Base-by-base conservation (phyloP, 2,888 invertebrate species). In the Meiosimyza platycephala region DNA sequence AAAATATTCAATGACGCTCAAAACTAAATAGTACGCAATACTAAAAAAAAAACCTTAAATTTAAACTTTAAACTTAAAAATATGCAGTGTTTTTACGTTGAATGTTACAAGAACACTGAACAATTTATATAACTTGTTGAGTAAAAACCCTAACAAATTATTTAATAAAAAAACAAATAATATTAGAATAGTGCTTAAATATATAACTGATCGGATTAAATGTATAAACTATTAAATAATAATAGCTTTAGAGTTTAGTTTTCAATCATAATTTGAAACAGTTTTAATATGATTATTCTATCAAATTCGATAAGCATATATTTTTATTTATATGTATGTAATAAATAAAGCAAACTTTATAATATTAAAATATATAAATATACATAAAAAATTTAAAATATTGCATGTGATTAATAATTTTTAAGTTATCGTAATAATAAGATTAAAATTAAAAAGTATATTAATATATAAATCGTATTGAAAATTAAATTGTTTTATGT, bases 331-430 rank as follows among this genome's bases (percentile, higher is more conserved):
- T 33, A 65, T 57, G 47, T 18, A 69, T 54, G 48, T 67, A 13
- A 55, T 7, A 66, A 71, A 65, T 3, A 65, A 72, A 74, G 33
- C 59, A 33, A 71, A 69, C 62, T 15, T 63, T 54, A 55, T 67
- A 28, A 52, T 9, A 62, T n/a, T 15, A 70, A 62, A 54, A 22
- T 47, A 18, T 55, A 62, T 54, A 63, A 69, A 50, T 59, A 69
- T 69, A 9, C 22, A 57, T n/a, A 52, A n/a, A 63, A 63, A 16
- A 40, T 40, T 40, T 40, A 40, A 63, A 70, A 70, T 69, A 63
- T 83, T 84, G 84, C 85, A 83, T 84, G 84, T 85, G 85, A 84
- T 84, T 84, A 84, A 83, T 85, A 83, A 82, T 79, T 79, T 83
- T 80, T 83, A 83, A 83, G 57, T 57, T 57, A 28, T 57, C 22